Base-by-base conservation (phyloP, 2,113 vertebrate species). In the Brevimyrus niger region DNA sequence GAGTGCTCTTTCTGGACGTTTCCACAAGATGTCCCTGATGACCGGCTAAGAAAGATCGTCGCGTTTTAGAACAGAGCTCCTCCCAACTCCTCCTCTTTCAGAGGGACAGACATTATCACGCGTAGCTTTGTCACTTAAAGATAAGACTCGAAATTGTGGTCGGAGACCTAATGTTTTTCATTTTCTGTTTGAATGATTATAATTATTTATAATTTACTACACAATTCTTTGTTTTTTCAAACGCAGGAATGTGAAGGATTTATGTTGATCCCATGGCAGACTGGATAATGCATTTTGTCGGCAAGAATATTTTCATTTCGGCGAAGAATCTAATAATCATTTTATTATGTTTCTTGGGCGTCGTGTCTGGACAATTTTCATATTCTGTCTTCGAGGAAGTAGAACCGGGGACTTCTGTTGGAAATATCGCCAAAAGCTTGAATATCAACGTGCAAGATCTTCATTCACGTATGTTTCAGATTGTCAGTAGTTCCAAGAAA, bases 401-500 rank as follows among this genome's bases (percentile, higher is more conserved):
- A 3, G 90, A 91, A 4, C 65, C 80, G 6, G 92, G 92, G 4
- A 88, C 90, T 1, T 8, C 73, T 87, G 87, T 93, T 17, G 93
- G 92, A 44, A 91, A 92, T 89, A 61, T 93, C 27, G 90, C 92
- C 13, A 93, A 92, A 83, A 92, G 91, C 92, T 88, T 92, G 23
- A 90, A 90, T 38, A 69, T 93, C 8, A 89, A 89, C 80, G 27
- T 92, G 0, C 90, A 87, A 1, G 91, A 92, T 10, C 61, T 93
- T 35, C 89, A 91, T 27, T 86, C 73, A 23, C 92, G 94, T 51
- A 93, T 83, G 88, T 92, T 94, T 35, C 90, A 89, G 61, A 92
- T 96, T n/a, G 89, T 92, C 10, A 92, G 92, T 80, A 92, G 93
- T 90, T 91, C 92, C 55, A 92, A 91, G 0, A 92, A 91, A 55